Evolutionary conservation across 2,113 vertebrate genomes (phyloP), one percentile per base, ranked within the genome.

Genomic region (Barnardius zonarius): DNA sequence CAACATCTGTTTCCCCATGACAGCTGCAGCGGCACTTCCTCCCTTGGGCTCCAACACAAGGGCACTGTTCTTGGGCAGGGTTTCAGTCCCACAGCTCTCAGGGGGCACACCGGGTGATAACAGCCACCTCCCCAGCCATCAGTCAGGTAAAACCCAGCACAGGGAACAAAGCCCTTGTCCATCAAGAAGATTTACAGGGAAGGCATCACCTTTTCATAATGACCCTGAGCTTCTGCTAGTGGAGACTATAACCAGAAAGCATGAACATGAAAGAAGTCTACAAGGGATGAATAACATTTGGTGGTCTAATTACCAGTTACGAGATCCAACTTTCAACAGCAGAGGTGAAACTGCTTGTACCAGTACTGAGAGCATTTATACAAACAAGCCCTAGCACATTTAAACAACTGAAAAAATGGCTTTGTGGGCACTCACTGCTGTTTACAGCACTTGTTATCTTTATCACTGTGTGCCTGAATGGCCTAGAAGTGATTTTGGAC

Each of bases 191-290:
- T 63, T 44, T 6, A 31, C 28, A 10, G 48, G 9, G 55, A 24
- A 4, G 2, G 30, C 0, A 4, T 41, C 67, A 28, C 12, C 69
- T 19, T 27, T 4, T 39, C 31, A 2, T 0, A 6, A 1, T 0
- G 7, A 6, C 13, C 7, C 78, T 2, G 25, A 43, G 37, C 64
- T 63, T 6, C 61, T 78, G 55, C 73, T 17, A 2, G 7, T 4
- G 24, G 35, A 10, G 39, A 1, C 33, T 24, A 3, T 7, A 18
- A 10, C 35, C 59, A 37, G 37, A 11, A 37, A 12, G 0, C 0
- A 1, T 0, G 2, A 31, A 19, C 43, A 8, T 0, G 5, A 11
- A 23, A 39, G 30, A 39, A 7, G 25, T 1, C 75, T 23, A n/a
- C 39, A 17, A 12, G 41, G 63, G 13, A 51, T 28, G 43, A 17